Percentiles rank a stretch among this genome's conserved stretches.
Evolutionary conservation across 1,140 invertebrate genomes (phyloP).

Genomic region (silkworm (Bombyx mori)): DNA sequence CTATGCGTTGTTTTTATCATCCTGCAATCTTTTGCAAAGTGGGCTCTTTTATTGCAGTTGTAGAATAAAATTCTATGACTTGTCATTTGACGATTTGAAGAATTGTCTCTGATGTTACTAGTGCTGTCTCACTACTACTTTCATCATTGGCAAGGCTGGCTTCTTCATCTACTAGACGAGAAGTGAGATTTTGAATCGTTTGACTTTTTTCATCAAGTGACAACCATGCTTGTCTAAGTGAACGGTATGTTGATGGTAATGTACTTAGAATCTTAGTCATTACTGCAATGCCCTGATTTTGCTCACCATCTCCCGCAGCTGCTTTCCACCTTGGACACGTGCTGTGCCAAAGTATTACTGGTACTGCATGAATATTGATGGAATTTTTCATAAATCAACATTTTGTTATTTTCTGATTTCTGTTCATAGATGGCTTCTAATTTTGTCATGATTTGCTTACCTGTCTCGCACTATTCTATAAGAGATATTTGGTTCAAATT

Average conservation of each 20-base stretch:
- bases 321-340: slow-evolving; percentile 37
- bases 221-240: slow-evolving; percentile 37
- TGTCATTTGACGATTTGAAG: slow-evolving; percentile 6
- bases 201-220: slow-evolving; percentile 26
- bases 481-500: slow-evolving; percentile 33
- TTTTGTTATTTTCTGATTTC: slow-evolving; percentile 39
- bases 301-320: slow-evolving; percentile 35
- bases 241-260: slow-evolving; percentile 29
- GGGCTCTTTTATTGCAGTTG: slow-evolving; percentile 25
- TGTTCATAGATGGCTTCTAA: slow-evolving; percentile 39
- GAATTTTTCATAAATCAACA: slow-evolving; percentile 34
- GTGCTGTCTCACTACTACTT: slow-evolving; percentile 18
- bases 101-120: slow-evolving; percentile 10
- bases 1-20: slow-evolving; percentile 11
- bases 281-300: slow-evolving; percentile 28
- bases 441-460: slow-evolving; percentile 29
- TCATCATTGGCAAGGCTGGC: slow-evolving; percentile 12
- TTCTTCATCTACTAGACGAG: slow-evolving; percentile 20
- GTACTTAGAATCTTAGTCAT: slow-evolving; percentile 37
- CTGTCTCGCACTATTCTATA: slow-evolving; percentile 10
- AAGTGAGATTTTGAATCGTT: slow-evolving; percentile 24
- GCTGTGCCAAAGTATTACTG: slow-evolving; percentile 26
- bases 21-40: slow-evolving; percentile 24
- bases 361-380: slow-evolving; percentile 22
- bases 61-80: slow-evolving; percentile 22